Evolutionary conservation across 1,140 invertebrate genomes (phyloP).

Genomic region (Adelges cooleyi): DNA sequence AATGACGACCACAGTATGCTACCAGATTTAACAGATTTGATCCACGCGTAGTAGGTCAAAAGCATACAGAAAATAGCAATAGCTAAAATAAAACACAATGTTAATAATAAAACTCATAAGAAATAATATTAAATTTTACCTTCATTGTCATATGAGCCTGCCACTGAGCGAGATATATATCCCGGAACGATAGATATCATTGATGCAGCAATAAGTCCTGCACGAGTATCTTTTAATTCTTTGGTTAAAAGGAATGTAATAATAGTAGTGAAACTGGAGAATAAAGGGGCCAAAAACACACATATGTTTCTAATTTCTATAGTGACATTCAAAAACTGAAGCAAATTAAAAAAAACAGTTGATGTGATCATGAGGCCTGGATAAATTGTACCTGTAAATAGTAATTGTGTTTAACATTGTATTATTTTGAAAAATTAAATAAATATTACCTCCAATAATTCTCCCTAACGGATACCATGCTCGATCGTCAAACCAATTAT

Average conservation of each 20-base stretch:
- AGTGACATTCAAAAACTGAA: slow-evolving; percentile 83
- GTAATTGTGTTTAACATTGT: not conserved
- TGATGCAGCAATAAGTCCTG: slow-evolving; percentile 83
- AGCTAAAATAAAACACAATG: slow-evolving; percentile 33
- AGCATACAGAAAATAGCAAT: slow-evolving; percentile 99
- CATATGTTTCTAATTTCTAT: slow-evolving; percentile 96
- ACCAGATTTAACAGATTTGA: slow-evolving; percentile 93
- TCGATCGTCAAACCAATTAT: slow-evolving; percentile 98
- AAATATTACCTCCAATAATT: slow-evolving; percentile 74
- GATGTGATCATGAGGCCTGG: slow-evolving; percentile 96
- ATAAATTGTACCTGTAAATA: slow-evolving; percentile 76
- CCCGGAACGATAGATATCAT: slow-evolving; percentile 96
- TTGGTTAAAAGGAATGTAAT: slow-evolving; percentile 92
- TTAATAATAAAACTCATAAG: not conserved
- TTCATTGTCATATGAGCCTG: slow-evolving; percentile 97
- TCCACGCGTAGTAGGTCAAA: slow-evolving; percentile 95
- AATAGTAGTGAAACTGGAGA: slow-evolving; percentile 90
- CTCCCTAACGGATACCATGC: slow-evolving; percentile 96
- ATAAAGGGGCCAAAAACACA: slow-evolving; percentile 93
- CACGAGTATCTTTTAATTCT: slow-evolving; percentile 84
- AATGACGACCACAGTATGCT: slow-evolving; percentile 83
- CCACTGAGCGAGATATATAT: slow-evolving; percentile 93
- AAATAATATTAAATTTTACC: slow-evolving; percentile 41
- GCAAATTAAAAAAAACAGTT: slow-evolving; percentile 75
- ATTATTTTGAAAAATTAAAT: not conserved